phyloP scores from a whole-genome alignment of 2,113 vertebrate species.

The Lampris incognitus region DNA sequence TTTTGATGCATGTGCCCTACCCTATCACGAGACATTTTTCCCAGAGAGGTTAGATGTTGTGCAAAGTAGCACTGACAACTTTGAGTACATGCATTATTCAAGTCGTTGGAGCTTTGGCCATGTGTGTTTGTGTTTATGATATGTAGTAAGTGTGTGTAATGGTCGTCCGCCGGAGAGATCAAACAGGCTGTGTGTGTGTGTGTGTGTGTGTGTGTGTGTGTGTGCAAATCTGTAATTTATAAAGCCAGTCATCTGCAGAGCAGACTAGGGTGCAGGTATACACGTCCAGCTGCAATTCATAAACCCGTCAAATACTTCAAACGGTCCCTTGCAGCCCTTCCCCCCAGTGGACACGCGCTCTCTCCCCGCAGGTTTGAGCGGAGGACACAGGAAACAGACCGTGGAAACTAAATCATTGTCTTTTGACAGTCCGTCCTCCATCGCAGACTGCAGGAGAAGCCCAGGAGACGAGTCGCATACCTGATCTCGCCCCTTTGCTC shows the following conservation, averaged over 20 bases:
- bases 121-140: neutral
- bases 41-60: too few relatives aligned
- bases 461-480: slow-evolving; percentile 31
- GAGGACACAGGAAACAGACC: slow-evolving; percentile 49
- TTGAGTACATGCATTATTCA: neutral
- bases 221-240: neutral
- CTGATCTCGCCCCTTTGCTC: neutral
- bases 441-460: slow-evolving; percentile 13
- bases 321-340: slow-evolving; percentile 19
- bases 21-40: neutral
- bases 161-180: too few relatives aligned
- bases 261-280: slow-evolving; percentile 27
- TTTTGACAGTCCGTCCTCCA: slow-evolving; percentile 40
- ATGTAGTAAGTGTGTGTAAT: neutral
- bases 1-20: neutral
- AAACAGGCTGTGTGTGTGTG: too few relatives aligned
- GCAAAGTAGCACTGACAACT: too few relatives aligned
- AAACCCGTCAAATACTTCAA: slow-evolving; percentile 59
- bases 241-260: slow-evolving; percentile 30
- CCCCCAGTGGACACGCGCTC: slow-evolving; percentile 14
- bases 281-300: slow-evolving; percentile 47
- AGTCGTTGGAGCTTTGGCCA: neutral
- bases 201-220: slow-evolving; percentile 1
- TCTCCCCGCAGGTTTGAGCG: slow-evolving; percentile 20
- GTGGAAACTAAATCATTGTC: slow-evolving; percentile 47